Evolutionary conservation across 2,888 invertebrate genomes (phyloP).

Genomic region (Pogonocherus hispidulus): DNA sequence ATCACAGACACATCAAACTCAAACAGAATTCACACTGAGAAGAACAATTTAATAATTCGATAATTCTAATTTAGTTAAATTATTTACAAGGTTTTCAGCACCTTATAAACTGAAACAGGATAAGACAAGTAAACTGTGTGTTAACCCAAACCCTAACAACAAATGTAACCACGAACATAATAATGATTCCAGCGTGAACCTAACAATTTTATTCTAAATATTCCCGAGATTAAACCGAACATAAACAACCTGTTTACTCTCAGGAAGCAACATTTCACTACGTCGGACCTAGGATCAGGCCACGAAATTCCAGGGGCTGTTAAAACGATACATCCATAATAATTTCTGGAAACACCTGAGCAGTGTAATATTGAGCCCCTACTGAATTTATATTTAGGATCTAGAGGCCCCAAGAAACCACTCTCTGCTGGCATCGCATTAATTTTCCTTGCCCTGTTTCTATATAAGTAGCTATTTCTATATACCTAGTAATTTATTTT

Average conservation of each 20-base stretch:
- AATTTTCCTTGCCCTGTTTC: no score
- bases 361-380: not conserved
- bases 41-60: no score
- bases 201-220: not conserved
- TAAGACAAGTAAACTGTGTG: no score
- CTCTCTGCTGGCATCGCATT: not conserved
- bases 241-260: conserved; percentile 3
- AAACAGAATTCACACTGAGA: no score
- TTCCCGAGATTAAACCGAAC: not conserved
- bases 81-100: no score
- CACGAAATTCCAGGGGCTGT: conserved; percentile 8
- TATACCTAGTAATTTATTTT: no score
- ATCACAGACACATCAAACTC: no score
- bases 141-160: not conserved
- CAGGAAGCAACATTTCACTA: not conserved
- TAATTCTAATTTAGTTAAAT: no score
- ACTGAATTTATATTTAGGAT: conserved; percentile 1
- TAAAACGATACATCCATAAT: conserved; percentile 19
- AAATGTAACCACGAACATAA: not conserved
- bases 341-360: conserved; percentile 17
- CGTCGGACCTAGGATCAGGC: not conserved
- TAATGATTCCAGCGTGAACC: not conserved
- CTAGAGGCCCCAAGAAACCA: not conserved
- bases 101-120: no score
- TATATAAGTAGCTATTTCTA: no score